A percentile compares a stretch with the other conserved stretches of the same genome.
These are phyloP conservation scores for Furnarius figulus DNA, from an alignment of 2,113 vertebrate genomes.

Conservation along the genomic window DNA sequence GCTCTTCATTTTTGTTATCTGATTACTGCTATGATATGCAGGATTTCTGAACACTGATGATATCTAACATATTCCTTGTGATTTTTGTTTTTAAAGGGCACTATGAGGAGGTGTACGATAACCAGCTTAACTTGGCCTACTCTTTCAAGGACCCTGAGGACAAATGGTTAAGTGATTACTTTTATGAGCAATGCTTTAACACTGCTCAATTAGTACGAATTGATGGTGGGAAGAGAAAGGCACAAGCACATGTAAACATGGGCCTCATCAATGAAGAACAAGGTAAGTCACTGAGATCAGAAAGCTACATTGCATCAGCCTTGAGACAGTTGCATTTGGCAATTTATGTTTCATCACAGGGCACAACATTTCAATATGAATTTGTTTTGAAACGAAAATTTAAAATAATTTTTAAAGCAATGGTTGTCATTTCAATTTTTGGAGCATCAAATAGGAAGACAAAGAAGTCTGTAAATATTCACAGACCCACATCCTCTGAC, in stretches of 20 bases:
- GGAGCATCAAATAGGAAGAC: neutral
- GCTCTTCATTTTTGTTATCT: neutral
- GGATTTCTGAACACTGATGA: neutral
- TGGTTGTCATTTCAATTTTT: neutral
- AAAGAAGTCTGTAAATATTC: neutral
- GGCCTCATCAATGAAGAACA: conserved; percentile 76
- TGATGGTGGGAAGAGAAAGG: conserved; percentile 79
- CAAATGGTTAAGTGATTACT: conserved; percentile 81
- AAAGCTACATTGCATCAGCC: neutral
- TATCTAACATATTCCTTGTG: neutral
- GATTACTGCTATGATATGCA: neutral
- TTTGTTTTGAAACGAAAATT: neutral
- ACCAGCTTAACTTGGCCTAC: conserved; percentile 77
- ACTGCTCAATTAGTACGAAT: conserved; percentile 72
- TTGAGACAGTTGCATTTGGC: neutral
- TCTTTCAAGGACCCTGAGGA: conserved; percentile 80
- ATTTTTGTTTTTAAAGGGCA: conserved; percentile 59
- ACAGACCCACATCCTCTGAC: neutral
- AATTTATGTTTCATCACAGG: neutral
- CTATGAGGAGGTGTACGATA: conserved; percentile 77
- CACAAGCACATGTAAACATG: conserved; percentile 75
- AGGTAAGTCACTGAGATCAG: conserved; percentile 63
- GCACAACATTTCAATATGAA: neutral
- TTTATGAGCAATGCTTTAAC: conserved; percentile 77
- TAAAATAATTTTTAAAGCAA: neutral